Conservation (phyloP, 2,888 invertebrate genomes). For the Pherbina coryleti region DNA sequence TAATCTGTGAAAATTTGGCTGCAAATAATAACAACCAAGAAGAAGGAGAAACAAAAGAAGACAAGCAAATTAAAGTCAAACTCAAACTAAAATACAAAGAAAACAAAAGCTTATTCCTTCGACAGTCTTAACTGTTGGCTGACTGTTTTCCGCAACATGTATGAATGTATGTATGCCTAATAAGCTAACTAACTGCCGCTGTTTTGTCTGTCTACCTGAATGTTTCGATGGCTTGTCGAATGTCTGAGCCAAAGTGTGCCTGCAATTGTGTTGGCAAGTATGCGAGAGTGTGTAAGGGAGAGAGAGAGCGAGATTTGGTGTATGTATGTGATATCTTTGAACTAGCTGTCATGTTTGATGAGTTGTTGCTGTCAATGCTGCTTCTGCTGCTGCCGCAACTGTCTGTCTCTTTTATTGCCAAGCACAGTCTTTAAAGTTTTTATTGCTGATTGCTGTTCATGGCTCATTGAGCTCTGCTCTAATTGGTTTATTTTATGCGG, state of each 20-base stretch:
- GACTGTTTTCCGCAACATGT: too few species aligned
- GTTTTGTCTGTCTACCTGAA: neutral
- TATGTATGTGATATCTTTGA: neutral
- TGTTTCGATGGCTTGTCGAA: neutral
- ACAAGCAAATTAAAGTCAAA: neutral
- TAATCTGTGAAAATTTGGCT: conserved; percentile 6
- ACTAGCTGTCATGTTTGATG: conserved; percentile 11
- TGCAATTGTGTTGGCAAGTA: neutral
- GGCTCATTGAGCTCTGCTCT: too few species aligned
- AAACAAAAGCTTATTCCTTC: neutral
- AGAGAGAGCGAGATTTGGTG: too few species aligned
- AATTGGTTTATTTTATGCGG: too few species aligned
- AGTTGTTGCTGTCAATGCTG: neutral
- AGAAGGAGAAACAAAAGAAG: neutral
- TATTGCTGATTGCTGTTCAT: too few species aligned
- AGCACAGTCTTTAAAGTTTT: too few species aligned
- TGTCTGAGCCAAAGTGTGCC: neutral
- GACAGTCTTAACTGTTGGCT: too few species aligned
- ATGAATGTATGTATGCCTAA: too few species aligned
- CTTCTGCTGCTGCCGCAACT: neutral
- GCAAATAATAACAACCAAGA: neutral
- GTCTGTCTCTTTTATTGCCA: too few species aligned
- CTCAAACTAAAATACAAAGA: conserved; percentile 3
- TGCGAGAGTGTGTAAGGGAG: too few species aligned
- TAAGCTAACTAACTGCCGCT: neutral